phyloP scores from a whole-genome alignment of 1,140 invertebrate species.

The Zaprionus taronus region DNA sequence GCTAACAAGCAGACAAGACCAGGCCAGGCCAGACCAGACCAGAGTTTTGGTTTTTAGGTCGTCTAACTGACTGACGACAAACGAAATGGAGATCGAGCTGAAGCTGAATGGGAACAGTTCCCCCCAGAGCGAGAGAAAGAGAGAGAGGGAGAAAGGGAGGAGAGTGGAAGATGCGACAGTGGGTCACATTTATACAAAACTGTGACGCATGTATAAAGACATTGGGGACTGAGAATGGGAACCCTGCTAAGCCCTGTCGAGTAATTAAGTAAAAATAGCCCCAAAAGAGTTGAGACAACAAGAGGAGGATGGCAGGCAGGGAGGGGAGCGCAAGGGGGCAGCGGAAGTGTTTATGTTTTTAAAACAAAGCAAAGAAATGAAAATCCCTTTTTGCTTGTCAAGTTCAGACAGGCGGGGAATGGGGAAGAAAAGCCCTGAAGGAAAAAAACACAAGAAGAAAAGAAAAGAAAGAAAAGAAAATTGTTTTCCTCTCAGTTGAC shows the following conservation, averaged over 20 bases:
- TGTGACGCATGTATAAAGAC: slow-evolving; percentile 33
- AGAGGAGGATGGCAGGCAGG: slow-evolving; percentile 21
- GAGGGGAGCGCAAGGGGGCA: slow-evolving; percentile 39
- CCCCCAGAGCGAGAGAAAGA: neutral
- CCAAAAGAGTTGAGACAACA: slow-evolving; percentile 36
- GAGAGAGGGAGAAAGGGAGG: too few species aligned
- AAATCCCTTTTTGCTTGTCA: slow-evolving; percentile 79
- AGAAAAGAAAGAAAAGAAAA: slow-evolving; percentile 67
- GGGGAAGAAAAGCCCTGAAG: slow-evolving; percentile 5
- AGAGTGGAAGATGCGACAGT: neutral
- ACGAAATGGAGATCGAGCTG: slow-evolving; percentile 62
- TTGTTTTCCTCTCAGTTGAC: slow-evolving; percentile 54
- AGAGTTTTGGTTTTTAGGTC: slow-evolving; percentile 61
- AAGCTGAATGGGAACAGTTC: slow-evolving; percentile 15
- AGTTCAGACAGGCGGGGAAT: slow-evolving; percentile 53
- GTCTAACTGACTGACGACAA: slow-evolving; percentile 58
- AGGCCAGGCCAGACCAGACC: neutral
- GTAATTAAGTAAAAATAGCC: slow-evolving; percentile 77
- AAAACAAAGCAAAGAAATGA: slow-evolving; percentile 50
- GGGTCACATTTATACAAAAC: slow-evolving; percentile 30
- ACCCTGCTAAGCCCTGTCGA: slow-evolving; percentile 48
- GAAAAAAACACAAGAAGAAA: slow-evolving; percentile 11
- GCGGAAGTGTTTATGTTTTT: slow-evolving; percentile 74
- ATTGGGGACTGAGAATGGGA: slow-evolving; percentile 10
- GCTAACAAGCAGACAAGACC: slow-evolving; percentile 56